Conservation (phyloP, 1,140 invertebrate species). For the Rhagoletis zephyria region DNA sequence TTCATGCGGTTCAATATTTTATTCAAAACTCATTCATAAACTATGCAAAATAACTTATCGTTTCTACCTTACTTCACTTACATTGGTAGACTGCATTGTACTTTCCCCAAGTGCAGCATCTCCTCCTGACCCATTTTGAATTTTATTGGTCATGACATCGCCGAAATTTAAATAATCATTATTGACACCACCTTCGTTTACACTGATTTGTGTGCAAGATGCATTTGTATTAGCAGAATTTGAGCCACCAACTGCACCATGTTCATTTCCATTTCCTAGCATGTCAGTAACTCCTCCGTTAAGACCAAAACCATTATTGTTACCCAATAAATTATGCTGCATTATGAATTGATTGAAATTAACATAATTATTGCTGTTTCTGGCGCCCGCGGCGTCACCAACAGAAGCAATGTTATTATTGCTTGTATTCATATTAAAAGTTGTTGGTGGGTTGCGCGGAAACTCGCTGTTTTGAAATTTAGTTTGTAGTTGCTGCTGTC, state of each 20-base stretch:
- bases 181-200: not conserved
- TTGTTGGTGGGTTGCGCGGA: not conserved
- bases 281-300: constrained; percentile 19
- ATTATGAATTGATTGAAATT: constrained; percentile 72
- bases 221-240: not conserved
- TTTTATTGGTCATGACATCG: constrained; percentile 12
- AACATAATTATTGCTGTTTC: constrained; percentile 70
- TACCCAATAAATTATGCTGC: constrained; percentile 66
- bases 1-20: too few species aligned
- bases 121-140: not conserved
- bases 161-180: constrained; percentile 44
- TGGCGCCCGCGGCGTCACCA: not conserved
- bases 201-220: not conserved
- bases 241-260: constrained; percentile 31
- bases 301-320: constrained; percentile 4
- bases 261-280: not conserved
- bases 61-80: not conserved
- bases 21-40: too few species aligned
- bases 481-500: not conserved
- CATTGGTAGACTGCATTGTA: not conserved
- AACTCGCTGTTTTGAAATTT: not conserved
- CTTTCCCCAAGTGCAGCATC: not conserved
- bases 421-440: not conserved
- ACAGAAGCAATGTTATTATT: constrained; percentile 9
- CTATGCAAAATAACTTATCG: too few species aligned